Evolutionary conservation across 2,888 invertebrate species (phyloP), one percentile per base, ranked within the genome.

Genomic region (Acleris literana): DNA sequence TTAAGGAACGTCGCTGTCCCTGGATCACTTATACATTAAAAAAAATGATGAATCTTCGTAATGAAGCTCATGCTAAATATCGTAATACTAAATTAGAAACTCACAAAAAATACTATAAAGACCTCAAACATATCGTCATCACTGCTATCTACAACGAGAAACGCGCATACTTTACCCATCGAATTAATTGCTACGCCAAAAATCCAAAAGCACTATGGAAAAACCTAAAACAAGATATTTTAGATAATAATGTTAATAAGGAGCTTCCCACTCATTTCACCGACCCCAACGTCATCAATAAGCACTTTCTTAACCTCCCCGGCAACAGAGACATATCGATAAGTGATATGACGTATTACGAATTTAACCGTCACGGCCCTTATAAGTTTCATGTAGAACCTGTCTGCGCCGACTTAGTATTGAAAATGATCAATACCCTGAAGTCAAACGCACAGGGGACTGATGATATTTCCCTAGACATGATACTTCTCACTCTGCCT

Each of bases 101-200:
- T 9, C 33, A 54, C 13, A 39, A 18, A 18, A 17, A 39, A 1
- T 18, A 33, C 11, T 54, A 54, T 9, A 54, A 54, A 18, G 33
- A 33, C 5, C 11, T 54, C 3, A 54, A 54, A 18, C 9, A 39
- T n/a, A n/a, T 54, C 13, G 54, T 54, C 9, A 54, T 11, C 13
- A 5, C 54, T 7, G 33, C 33, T 39, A 11, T 54, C 0, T 39
- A 54, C 39, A 17, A n/a, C 9, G 54, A 54, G 17, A 33, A 54
- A 33, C 18, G 33, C n/a, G n/a, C 54, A 17, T 54, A 54, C 17
- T 54, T 54, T 18, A 33, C 17, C 39, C 39, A 54, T 18, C 33
- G 18, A 1, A 54, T 54, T 39, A 54, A 54, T n/a, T 5, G 13
- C 17, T 39, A 54, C n/a, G 11, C 18, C 3, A 54, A 18, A 17